Conservation (phyloP, 1,140 invertebrate species). For the Papilio glaucus region DNA sequence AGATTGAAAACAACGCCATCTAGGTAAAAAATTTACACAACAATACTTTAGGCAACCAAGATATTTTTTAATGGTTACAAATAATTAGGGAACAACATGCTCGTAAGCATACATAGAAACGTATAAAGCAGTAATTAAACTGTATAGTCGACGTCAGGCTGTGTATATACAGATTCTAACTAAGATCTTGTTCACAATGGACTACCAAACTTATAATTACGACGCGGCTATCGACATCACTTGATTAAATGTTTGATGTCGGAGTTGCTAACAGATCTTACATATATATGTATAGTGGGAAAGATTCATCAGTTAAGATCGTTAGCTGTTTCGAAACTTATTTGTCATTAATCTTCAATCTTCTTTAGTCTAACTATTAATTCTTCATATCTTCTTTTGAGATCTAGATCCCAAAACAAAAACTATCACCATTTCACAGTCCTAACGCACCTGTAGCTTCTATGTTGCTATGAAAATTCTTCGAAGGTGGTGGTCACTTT, state of each 20-base stretch:
- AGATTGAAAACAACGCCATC: too few species aligned
- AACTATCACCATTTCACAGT: too few species aligned
- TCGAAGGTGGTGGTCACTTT: too few species aligned
- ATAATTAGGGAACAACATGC: too few species aligned
- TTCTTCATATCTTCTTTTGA: too few species aligned
- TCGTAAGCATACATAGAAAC: not conserved
- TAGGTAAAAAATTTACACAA: too few species aligned
- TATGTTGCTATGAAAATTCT: too few species aligned
- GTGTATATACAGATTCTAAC: not conserved
- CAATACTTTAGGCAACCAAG: too few species aligned
- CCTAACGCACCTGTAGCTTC: too few species aligned
- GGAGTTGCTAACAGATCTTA: not conserved
- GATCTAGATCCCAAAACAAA: too few species aligned
- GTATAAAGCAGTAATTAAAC: not conserved
- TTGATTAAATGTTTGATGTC: constrained; percentile 17
- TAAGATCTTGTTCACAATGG: constrained; percentile 13
- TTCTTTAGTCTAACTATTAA: too few species aligned
- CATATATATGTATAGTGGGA: not conserved
- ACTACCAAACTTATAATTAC: constrained; percentile 16
- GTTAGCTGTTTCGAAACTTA: not conserved
- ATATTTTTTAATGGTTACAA: too few species aligned
- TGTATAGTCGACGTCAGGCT: not conserved
- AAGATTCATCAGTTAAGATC: not conserved
- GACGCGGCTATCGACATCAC: constrained; percentile 5
- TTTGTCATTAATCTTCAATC: not conserved